These are phyloP conservation scores for Galerucella calmariensis DNA, from an alignment of 2,888 invertebrate species.

Conservation along the genomic window DNA sequence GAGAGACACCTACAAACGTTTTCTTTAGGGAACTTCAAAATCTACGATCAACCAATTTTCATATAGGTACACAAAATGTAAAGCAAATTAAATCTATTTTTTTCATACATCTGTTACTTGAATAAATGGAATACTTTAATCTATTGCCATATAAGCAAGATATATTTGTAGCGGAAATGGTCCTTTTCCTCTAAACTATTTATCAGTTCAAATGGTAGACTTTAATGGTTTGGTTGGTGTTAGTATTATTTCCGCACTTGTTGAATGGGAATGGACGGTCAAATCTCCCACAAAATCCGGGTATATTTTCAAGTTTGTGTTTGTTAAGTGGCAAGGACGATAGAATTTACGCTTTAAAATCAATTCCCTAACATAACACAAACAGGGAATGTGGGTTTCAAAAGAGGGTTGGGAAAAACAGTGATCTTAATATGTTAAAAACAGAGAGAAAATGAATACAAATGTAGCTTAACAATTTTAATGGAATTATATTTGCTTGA, in stretches of 20 bases:
- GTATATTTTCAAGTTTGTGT: constrained; percentile 5
- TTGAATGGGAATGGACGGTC: constrained; percentile 5
- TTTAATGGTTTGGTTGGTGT: constrained; percentile 6
- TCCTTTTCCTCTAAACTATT: constrained; percentile 3
- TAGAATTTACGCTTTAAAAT: not conserved
- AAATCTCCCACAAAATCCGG: constrained; percentile 1
- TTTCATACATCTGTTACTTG: not conserved
- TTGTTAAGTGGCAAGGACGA: not conserved
- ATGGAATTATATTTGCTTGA: too few species aligned
- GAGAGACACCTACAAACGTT: too few species aligned
- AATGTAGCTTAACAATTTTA: too few species aligned
- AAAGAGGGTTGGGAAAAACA: not conserved
- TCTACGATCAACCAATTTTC: too few species aligned
- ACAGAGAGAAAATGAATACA: not conserved
- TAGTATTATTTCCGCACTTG: constrained; percentile 9
- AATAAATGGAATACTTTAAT: not conserved
- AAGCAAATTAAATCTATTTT: not conserved
- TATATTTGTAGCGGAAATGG: not conserved
- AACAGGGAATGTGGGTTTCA: not conserved
- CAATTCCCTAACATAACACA: not conserved
- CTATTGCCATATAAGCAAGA: not conserved
- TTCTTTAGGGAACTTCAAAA: too few species aligned
- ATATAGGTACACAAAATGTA: too few species aligned
- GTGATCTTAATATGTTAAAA: not conserved
- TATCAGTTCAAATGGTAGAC: not conserved